Evolutionary conservation across 2,113 vertebrate species (phyloP), one percentile per base, ranked within the genome.

Genomic region (Sisor rabdophorus): DNA sequence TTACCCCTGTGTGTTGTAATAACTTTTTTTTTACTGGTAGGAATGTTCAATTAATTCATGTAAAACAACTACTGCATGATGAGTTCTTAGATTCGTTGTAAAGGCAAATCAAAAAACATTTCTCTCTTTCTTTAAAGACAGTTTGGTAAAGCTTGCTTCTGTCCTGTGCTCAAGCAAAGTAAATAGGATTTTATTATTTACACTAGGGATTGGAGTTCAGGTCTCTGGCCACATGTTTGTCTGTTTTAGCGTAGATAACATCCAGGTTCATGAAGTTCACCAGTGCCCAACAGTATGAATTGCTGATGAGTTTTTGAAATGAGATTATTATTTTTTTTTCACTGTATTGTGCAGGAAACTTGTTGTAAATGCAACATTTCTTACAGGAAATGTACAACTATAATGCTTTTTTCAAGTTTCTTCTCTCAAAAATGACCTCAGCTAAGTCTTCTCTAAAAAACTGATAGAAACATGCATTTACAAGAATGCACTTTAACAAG

Each of bases 181-280:
- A 78, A 71, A 78, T 47, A 78, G 32, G 22, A 22, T 8, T 47
- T 55, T 40, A 53, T 44, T 74, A 52, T 61, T 61, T 74, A 48
- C 56, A 16, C 20, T 50, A 73, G 52, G 19, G 70, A n/a, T 70
- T 58, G 53, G 52, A 65, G 52, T 65, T 78, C 69, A 73, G 59
- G 36, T 78, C 60, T 58, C 1, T 32, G 50, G 2, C 48, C 20
- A 30, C 48, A 55, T 48, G 59, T 65, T 73, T 65, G 24, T 72
- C 52, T 36, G 4, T 3, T 16, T 73, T 40, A 55, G 28, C 8
- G 8, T 1, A 64, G 69, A 70, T 61, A 73, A 52, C 50, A 19
- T 48, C 52, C 50, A 72, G 47, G 69, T 48, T 26, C 30, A 17
- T 32, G 11, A 59, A 56, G 69, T 78, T 64, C 76, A 44, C 7